Conservation (phyloP, 2,888 invertebrate species). For the Sminthurides aquaticus region DNA sequence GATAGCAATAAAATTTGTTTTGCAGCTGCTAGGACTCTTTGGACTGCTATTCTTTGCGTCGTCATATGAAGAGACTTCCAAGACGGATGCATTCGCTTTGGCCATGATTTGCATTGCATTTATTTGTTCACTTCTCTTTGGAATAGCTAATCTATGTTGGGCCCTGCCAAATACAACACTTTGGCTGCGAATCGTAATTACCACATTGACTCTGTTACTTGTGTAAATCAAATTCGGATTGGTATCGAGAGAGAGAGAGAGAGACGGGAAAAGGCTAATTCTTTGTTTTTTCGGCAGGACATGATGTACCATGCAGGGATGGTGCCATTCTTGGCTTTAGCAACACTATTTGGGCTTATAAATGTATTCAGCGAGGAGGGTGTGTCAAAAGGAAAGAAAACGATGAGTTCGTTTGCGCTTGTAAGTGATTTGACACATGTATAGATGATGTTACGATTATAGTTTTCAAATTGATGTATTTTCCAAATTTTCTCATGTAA, state of each 20-base stretch:
- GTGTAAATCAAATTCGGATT: too few relatives aligned
- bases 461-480: too few relatives aligned
- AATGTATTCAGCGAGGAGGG: neutral
- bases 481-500: too few relatives aligned
- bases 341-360: neutral
- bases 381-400: neutral
- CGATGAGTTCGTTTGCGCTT: neutral
- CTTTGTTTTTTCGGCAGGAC: neutral
- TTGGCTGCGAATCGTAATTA: slow-evolving; percentile 8
- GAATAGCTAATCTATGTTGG: neutral
- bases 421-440: neutral
- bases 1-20: too few relatives aligned
- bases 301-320: neutral
- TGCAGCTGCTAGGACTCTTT: slow-evolving; percentile 6
- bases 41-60: neutral
- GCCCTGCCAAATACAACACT: neutral
- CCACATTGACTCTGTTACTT: too few relatives aligned
- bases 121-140: neutral
- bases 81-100: slow-evolving; percentile 1
- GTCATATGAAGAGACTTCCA: neutral
- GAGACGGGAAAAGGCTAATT: neutral
- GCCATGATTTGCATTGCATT: slow-evolving; percentile 6
- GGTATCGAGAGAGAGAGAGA: too few relatives aligned
- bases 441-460: too few relatives aligned
- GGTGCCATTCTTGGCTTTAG: neutral